A percentile compares a stretch with the other conserved stretches of the same genome.
These are phyloP conservation scores for Glaucomys volans DNA, from an alignment of 2,113 vertebrate species.

Conservation along the genomic window DNA sequence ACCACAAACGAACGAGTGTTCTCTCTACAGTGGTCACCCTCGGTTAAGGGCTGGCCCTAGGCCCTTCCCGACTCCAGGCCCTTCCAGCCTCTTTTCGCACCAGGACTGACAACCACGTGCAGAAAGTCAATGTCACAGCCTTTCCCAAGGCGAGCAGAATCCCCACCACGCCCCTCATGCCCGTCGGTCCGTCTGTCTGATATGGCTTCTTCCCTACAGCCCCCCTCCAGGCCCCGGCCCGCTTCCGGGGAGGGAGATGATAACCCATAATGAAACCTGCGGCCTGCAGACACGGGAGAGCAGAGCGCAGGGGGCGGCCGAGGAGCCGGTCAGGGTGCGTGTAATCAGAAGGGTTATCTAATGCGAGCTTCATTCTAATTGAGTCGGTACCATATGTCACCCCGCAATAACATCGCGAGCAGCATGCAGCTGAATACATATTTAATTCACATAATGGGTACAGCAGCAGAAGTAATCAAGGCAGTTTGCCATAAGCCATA, in stretches of 20 bases:
- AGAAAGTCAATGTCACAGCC: background rate
- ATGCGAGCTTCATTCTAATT: conserved; percentile 92
- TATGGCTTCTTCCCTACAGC: background rate
- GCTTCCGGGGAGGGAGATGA: conserved; percentile 6
- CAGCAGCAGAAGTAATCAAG: conserved; percentile 92
- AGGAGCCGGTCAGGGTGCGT: conserved; percentile 85
- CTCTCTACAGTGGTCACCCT: background rate
- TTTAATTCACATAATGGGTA: conserved; percentile 93
- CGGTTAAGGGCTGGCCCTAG: background rate
- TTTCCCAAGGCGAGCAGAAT: background rate
- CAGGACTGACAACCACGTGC: background rate
- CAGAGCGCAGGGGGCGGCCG: conserved; percentile 75
- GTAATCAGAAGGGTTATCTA: conserved; percentile 91
- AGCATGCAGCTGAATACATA: conserved; percentile 92
- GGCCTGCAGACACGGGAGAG: background rate
- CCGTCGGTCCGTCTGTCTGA: background rate
- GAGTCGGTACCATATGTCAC: conserved; percentile 92
- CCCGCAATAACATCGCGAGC: conserved; percentile 90
- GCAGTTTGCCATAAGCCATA: conserved; percentile 93
- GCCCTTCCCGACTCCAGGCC: too few species aligned
- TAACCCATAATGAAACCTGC: conserved; percentile 46
- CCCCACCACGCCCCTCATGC: too few species aligned
- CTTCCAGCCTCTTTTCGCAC: background rate
- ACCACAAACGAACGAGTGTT: background rate
- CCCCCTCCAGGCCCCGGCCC: background rate